Evolutionary conservation across 2,113 vertebrate genomes (phyloP).

Genomic region (Dromaius novaehollandiae): DNA sequence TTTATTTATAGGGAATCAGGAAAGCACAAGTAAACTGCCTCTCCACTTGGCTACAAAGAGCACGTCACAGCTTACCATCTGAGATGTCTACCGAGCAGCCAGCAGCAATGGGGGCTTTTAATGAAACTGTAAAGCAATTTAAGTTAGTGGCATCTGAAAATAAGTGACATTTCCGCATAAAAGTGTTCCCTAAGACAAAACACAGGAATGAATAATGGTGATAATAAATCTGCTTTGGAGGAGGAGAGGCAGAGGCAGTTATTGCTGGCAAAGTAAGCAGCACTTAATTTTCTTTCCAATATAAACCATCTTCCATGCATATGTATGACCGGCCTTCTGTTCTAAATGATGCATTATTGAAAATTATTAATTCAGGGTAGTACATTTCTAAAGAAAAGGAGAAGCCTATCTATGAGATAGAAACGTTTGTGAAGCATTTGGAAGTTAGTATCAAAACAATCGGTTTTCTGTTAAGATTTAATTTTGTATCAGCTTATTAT

Average conservation of each 20-base stretch:
- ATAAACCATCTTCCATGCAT: constrained; percentile 25
- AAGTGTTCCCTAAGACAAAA: constrained; percentile 25
- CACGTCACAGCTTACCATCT: constrained; percentile 18
- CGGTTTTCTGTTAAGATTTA: neutral
- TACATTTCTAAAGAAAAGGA: neutral
- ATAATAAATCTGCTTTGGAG: constrained; percentile 45
- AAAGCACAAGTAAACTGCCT: constrained; percentile 24
- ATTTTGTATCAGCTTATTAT: neutral
- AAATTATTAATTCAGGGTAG: neutral
- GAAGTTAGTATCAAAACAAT: neutral
- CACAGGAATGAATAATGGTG: constrained; percentile 32
- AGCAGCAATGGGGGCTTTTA: constrained; percentile 30
- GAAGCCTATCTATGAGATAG: neutral
- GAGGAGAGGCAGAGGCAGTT: neutral
- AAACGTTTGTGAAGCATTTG: neutral
- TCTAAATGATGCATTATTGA: neutral
- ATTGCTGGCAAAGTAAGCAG: constrained; percentile 39
- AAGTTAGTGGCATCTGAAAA: constrained; percentile 41
- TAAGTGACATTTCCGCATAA: constrained; percentile 50
- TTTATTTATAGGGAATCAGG: constrained; percentile 28
- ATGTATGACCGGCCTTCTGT: neutral
- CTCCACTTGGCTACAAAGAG: constrained; percentile 15
- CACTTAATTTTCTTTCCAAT: constrained; percentile 8
- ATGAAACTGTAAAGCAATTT: constrained; percentile 52
- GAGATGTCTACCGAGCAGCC: constrained; percentile 28